These are phyloP conservation scores for Drosophila austrosaltans DNA, from an alignment of 2,888 invertebrate species.

Conservation along the genomic window DNA sequence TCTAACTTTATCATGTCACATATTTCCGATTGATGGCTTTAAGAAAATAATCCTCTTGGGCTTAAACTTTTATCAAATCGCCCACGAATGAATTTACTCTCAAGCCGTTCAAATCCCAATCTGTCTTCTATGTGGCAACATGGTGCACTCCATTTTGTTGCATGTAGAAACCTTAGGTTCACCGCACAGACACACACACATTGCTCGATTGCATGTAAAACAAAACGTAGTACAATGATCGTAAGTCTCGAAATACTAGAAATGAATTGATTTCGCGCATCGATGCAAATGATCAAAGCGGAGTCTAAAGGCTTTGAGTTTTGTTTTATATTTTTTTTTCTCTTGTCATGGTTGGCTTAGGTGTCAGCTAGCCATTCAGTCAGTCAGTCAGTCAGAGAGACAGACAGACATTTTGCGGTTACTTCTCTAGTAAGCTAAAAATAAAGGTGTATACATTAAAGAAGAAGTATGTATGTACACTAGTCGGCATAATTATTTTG, in stretches of 20 bases:
- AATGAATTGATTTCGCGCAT: constrained; percentile 76
- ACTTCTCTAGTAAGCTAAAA: not conserved
- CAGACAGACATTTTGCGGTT: not conserved
- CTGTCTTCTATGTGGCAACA: not conserved
- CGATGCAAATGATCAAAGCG: constrained; percentile 76
- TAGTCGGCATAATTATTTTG: no score
- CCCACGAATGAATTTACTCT: not conserved
- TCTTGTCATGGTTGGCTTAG: constrained; percentile 38
- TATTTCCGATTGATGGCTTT: no score
- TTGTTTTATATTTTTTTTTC: constrained; percentile 20
- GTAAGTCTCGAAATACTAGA: constrained; percentile 53
- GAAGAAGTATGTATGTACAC: not conserved
- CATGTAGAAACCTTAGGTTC: constrained; percentile 30
- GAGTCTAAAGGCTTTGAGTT: constrained; percentile 32
- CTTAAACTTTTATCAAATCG: not conserved
- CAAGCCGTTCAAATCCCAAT: not conserved
- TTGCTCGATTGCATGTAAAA: constrained; percentile 57
- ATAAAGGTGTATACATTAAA: not conserved
- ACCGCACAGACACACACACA: constrained; percentile 44
- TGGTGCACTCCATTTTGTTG: not conserved
- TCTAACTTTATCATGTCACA: no score
- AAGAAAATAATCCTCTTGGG: not conserved
- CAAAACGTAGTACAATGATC: constrained; percentile 55
- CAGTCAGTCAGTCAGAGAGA: constrained; percentile 17
- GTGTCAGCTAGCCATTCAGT: constrained; percentile 18